phyloP scores from a whole-genome alignment of 2,113 vertebrate genomes.

The Oncorhynchus keta region DNA sequence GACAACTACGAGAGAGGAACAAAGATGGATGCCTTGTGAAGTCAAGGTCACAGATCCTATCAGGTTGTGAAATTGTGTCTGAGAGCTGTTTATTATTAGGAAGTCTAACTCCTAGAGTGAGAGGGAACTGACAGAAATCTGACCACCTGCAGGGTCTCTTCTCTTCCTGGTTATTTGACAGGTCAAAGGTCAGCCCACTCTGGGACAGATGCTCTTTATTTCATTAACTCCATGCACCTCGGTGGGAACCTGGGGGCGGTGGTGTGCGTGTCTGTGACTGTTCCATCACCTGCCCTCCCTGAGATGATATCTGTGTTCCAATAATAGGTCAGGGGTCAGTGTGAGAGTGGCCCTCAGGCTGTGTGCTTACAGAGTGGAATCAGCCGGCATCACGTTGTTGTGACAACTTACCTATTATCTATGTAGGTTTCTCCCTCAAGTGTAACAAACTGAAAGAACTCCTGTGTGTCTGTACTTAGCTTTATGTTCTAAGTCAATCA shows the following conservation, averaged over 20 bases:
- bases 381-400: not conserved
- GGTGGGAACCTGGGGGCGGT: slow-evolving; percentile 15
- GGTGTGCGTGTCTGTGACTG: not conserved
- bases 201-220: slow-evolving; percentile 45
- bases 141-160: slow-evolving; percentile 15
- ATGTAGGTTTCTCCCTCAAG: not conserved
- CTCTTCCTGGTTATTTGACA: slow-evolving; percentile 37
- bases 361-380: slow-evolving; percentile 24
- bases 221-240: slow-evolving; percentile 39
- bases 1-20: slow-evolving; percentile 14
- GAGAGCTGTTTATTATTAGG: slow-evolving; percentile 32
- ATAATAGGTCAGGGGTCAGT: slow-evolving; percentile 27
- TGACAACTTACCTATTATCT: not conserved
- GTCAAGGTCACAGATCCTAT: slow-evolving; percentile 41
- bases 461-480: too few species aligned
- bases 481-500: too few species aligned
- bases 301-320: slow-evolving; percentile 18
- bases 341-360: slow-evolving; percentile 24
- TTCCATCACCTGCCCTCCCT: not conserved
- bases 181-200: slow-evolving; percentile 46
- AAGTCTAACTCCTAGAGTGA: slow-evolving; percentile 20
- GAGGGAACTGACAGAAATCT: slow-evolving; percentile 13
- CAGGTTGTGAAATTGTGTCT: slow-evolving; percentile 26
- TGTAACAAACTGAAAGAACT: not conserved
- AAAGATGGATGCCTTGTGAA: slow-evolving; percentile 33